Percentiles rank a stretch among this genome's conserved stretches.
phyloP scores from a whole-genome alignment of 2,113 vertebrate genomes.

The Hippocampus barbouri region DNA sequence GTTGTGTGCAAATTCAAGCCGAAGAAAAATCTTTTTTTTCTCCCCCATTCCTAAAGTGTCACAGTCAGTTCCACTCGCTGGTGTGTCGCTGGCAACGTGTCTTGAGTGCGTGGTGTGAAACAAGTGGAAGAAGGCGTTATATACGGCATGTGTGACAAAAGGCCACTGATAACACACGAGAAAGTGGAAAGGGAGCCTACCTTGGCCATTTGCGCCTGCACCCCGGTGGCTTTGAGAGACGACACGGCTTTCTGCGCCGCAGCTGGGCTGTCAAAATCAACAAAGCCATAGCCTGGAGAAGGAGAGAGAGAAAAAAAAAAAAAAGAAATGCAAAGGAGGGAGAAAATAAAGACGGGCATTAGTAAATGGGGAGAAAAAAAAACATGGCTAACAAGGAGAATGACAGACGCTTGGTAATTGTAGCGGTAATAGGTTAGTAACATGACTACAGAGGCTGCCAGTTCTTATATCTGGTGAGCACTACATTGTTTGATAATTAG shows the following conservation, averaged over 20 bases:
- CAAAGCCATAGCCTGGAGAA: constrained; percentile 90
- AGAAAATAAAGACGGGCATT: constrained; percentile 32
- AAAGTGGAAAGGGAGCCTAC: constrained; percentile 64
- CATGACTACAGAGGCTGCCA: constrained; percentile 71
- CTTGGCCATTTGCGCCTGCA: constrained; percentile 98
- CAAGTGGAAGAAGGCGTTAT: not conserved
- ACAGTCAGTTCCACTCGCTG: constrained; percentile 26
- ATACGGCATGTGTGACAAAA: not conserved
- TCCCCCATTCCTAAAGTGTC: constrained; percentile 38
- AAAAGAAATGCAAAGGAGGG: constrained; percentile 17
- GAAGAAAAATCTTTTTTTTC: constrained; percentile 10
- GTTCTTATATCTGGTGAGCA: constrained; percentile 70
- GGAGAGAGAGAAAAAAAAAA: not conserved
- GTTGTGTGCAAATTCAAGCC: constrained; percentile 6
- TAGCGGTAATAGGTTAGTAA: constrained; percentile 70
- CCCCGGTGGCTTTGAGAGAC: constrained; percentile 93
- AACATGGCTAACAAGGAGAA: constrained; percentile 62
- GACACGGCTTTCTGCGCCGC: constrained; percentile 96
- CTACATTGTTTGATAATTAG: constrained; percentile 75
- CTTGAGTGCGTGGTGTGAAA: constrained; percentile 20
- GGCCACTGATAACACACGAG: constrained; percentile 17
- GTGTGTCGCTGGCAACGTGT: not conserved
- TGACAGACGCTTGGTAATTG: constrained; percentile 69
- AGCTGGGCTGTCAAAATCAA: constrained; percentile 95
- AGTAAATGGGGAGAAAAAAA: constrained; percentile 45